Conservation (phyloP, 2,888 invertebrate species). For the Eueremaeus valkanovi region DNA sequence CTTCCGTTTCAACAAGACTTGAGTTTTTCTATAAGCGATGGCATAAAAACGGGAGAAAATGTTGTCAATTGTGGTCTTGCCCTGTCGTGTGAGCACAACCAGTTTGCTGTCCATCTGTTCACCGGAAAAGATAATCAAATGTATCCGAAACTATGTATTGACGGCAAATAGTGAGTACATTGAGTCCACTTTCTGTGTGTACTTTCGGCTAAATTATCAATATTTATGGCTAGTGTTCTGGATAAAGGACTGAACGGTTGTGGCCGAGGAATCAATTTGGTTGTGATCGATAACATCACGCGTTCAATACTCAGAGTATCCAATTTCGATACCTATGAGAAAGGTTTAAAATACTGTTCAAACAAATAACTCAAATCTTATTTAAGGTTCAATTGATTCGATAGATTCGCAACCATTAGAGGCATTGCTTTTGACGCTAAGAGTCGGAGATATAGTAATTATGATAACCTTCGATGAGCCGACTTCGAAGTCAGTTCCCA, state of each 20-base stretch:
- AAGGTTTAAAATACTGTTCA: slow-evolving; percentile 50
- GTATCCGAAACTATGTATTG: slow-evolving; percentile 57
- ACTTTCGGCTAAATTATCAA: not conserved
- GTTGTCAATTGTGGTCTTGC: slow-evolving; percentile 55
- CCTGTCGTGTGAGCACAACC: slow-evolving; percentile 52
- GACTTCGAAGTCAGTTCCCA: slow-evolving; percentile 53
- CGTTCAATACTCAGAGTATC: slow-evolving; percentile 54
- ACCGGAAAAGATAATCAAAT: slow-evolving; percentile 57
- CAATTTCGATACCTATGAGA: slow-evolving; percentile 58
- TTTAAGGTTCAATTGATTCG: not conserved
- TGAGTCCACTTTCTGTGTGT: not conserved
- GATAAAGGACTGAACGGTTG: slow-evolving; percentile 49
- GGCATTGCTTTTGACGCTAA: slow-evolving; percentile 49
- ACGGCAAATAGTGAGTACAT: slow-evolving; percentile 56
- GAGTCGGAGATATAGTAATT: slow-evolving; percentile 56
- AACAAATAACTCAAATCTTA: not conserved
- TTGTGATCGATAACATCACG: slow-evolving; percentile 55
- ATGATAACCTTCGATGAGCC: slow-evolving; percentile 59
- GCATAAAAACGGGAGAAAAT: slow-evolving; percentile 48
- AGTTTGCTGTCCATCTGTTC: slow-evolving; percentile 55
- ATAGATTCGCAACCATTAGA: slow-evolving; percentile 51
- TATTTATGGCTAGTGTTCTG: slow-evolving; percentile 37
- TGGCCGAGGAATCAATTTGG: slow-evolving; percentile 59
- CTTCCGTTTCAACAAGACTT: slow-evolving; percentile 13
- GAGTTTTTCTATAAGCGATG: slow-evolving; percentile 2